Percentiles rank a stretch among this genome's conserved stretches.
These are phyloP conservation scores for Tetanocera ferruginea DNA, from an alignment of 2,888 invertebrate genomes.

Conservation along the genomic window DNA sequence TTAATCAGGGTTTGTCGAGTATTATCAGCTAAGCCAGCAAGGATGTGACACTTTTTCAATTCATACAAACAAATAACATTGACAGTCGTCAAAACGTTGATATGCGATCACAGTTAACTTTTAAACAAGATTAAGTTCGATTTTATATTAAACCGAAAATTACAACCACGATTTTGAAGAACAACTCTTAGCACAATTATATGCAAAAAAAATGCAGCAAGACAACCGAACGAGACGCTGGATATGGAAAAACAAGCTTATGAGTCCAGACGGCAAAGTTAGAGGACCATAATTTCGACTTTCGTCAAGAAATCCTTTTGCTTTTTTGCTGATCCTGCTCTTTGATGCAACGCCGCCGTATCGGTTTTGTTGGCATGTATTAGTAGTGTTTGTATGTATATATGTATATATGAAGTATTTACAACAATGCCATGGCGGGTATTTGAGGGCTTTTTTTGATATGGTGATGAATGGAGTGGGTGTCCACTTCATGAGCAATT, in stretches of 20 bases:
- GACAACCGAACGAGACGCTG: conserved; percentile 39
- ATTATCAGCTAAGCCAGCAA: background rate
- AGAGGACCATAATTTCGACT: conserved; percentile 41
- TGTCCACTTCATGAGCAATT: conserved; percentile 33
- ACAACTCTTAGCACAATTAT: background rate
- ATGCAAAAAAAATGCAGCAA: background rate
- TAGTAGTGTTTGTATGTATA: background rate
- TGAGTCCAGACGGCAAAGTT: conserved; percentile 48
- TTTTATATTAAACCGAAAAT: background rate
- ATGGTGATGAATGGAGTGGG: conserved; percentile 25
- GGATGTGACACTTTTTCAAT: background rate
- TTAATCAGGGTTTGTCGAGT: background rate
- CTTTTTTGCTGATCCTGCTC: conserved; percentile 10
- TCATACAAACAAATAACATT: background rate
- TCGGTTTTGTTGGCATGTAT: conserved; percentile 2
- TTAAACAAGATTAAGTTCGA: background rate
- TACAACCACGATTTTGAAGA: background rate
- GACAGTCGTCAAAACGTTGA: background rate
- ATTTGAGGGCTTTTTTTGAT: conserved; percentile 10
- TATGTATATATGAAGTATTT: conserved; percentile 16
- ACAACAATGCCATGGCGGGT: conserved; percentile 15
- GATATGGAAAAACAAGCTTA: conserved; percentile 2
- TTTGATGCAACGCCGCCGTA: conserved; percentile 27
- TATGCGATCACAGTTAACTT: no score
- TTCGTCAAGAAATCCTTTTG: conserved; percentile 15